Conservation (phyloP, 1,140 invertebrate species). For the Caenorhabditis brenneri region DNA sequence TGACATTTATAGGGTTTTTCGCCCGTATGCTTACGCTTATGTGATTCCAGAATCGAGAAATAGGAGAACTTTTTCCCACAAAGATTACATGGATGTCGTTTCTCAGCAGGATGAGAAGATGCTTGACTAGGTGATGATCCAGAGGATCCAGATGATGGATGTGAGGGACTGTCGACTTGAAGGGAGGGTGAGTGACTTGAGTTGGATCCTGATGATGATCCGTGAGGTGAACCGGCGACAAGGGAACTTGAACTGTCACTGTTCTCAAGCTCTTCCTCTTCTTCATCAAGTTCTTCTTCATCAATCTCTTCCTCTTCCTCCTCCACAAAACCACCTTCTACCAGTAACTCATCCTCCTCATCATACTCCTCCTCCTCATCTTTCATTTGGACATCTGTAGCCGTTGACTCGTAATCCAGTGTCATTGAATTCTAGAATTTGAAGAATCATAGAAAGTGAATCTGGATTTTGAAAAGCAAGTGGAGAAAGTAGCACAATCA, state of each 20-base stretch:
- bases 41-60: conserved; percentile 71
- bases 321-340: neutral
- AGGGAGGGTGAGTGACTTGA: conserved; percentile 35
- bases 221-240: conserved; percentile 30
- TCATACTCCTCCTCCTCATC: conserved; percentile 41
- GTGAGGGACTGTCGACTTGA: conserved; percentile 27
- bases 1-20: conserved; percentile 75
- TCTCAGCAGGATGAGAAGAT: conserved; percentile 60
- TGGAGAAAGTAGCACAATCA: no score
- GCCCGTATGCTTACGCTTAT: conserved; percentile 71
- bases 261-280: neutral
- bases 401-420: neutral
- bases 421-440: neutral
- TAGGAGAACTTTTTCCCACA: conserved; percentile 71
- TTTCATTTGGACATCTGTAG: neutral
- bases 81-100: conserved; percentile 67
- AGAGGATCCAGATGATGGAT: neutral
- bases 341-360: neutral
- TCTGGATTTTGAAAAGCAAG: no score
- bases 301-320: conserved; percentile 16
- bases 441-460: no score
- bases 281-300: conserved; percentile 13
- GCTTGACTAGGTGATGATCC: neutral
- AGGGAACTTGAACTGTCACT: conserved; percentile 41
- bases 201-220: conserved; percentile 16